Evolutionary conservation across 2,888 invertebrate genomes (phyloP).

Genomic region (Microplitis manilae): DNA sequence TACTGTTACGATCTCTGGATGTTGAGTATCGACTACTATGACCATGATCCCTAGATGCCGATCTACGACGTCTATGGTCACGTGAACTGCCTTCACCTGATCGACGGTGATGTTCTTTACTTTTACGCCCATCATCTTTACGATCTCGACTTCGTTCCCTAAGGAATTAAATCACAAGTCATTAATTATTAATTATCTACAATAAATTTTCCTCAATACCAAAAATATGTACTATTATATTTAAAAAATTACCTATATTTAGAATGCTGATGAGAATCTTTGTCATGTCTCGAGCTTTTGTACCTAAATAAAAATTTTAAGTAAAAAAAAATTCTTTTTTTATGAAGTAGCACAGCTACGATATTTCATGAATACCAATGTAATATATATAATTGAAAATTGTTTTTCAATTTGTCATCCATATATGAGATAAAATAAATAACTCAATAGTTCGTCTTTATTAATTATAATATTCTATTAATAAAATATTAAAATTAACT

Average conservation of each 20-base stretch:
- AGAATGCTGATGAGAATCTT: not conserved
- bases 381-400: not conserved
- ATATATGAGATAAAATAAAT: not conserved
- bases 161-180: not conserved
- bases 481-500: not conserved
- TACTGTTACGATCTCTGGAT: conserved; percentile 4
- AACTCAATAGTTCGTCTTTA: not conserved
- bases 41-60: not conserved
- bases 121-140: not conserved
- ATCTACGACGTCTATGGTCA: not conserved
- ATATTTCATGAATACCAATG: not conserved
- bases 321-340: not conserved
- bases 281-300: not conserved
- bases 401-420: not conserved
- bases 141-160: conserved; percentile 2
- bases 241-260: conserved; percentile 9
- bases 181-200: not conserved
- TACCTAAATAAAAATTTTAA: conserved; percentile 1
- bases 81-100: not conserved
- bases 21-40: not conserved
- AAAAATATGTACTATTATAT: not conserved
- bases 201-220: not conserved
- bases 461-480: not conserved
- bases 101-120: conserved; percentile 1
- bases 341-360: not conserved